Evolutionary conservation across 2,888 invertebrate species (phyloP), one percentile per base, ranked within the genome.

Genomic region (Pollenia angustigena): DNA sequence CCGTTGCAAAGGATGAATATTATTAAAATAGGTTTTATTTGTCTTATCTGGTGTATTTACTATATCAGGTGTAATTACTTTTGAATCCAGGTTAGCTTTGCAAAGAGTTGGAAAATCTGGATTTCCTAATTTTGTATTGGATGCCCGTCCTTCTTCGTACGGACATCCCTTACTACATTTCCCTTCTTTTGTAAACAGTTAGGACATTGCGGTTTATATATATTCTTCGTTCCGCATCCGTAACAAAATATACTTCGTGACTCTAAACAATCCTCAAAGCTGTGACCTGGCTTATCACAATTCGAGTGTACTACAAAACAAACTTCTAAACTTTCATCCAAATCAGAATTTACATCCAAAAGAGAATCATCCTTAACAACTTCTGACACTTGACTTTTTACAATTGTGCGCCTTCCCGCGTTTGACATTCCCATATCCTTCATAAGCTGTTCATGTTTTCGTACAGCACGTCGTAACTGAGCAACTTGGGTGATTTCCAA

Each of bases 181-280:
- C 44, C 64, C 64, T 10, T 44, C 4, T 16, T n/a, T 4, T n/a
- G 42, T 4, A 6, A 40, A 44, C 42, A 62, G 1, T 42, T 44
- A 7, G 16, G 9, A 40, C 62, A 62, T 40, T 52, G 18, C 2
- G 69, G 40, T 16, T 52, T 69, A 16, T n/a, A 69, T 0, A 16
- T 16, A 40, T 69, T 69, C 18, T 69, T 69, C 11, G 52, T 4
- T 16, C 64, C 64, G 2, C 64, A 66, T 18, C 69, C 52, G 69
- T 69, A 69, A n/a, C 52, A 69, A 42, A 69, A 68, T 9, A 68
- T 14, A 12, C 48, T 68, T 1, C 66, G 50, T 6, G 4, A 23
- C 48, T 48, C 48, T 14, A 48, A 10, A 18, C 58, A 58, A 32
- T 58, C 58, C 11, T 40, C 14, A 18, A 58, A 58, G 23, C 32